These are phyloP conservation scores for Sinocyclocheilus maitianheensis DNA, from an alignment of 2,113 vertebrate species.

Conservation along the genomic window DNA sequence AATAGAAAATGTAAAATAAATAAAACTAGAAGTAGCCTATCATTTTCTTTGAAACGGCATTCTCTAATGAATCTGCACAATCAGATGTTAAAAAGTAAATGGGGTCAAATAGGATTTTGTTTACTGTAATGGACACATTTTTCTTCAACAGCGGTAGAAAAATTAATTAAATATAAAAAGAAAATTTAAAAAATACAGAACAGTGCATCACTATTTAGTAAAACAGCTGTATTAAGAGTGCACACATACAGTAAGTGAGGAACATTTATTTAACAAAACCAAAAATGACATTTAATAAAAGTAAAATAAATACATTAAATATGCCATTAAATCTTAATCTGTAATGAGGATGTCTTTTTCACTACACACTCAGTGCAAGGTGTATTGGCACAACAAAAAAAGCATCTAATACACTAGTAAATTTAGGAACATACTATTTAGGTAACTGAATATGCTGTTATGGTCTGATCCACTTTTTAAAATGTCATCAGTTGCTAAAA, in stretches of 20 bases:
- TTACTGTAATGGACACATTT: not conserved
- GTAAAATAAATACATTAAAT: slow-evolving; percentile 62
- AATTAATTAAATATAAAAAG: not conserved
- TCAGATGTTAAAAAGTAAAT: not conserved
- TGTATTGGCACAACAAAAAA: slow-evolving; percentile 9
- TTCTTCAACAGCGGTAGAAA: slow-evolving; percentile 6
- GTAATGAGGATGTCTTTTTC: not conserved
- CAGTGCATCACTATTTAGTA: not conserved
- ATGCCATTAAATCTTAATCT: slow-evolving; percentile 15
- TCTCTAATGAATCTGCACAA: not conserved
- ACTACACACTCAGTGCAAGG: slow-evolving; percentile 11
- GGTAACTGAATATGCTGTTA: slow-evolving; percentile 14
- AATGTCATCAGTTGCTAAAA: not conserved
- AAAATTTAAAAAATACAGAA: not conserved
- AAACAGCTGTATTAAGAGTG: not conserved
- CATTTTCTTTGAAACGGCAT: not conserved
- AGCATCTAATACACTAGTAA: not conserved
- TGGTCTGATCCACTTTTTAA: slow-evolving; percentile 41
- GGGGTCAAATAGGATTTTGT: not conserved
- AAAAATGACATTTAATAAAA: slow-evolving; percentile 64
- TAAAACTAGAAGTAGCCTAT: no score
- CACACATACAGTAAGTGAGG: slow-evolving; percentile 48
- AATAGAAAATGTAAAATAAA: no score
- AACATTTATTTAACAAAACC: slow-evolving; percentile 75
- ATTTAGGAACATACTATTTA: slow-evolving; percentile 5